Conservation (phyloP, 2,113 vertebrate species). For the Cryptomyrus ogoouensis region DNA sequence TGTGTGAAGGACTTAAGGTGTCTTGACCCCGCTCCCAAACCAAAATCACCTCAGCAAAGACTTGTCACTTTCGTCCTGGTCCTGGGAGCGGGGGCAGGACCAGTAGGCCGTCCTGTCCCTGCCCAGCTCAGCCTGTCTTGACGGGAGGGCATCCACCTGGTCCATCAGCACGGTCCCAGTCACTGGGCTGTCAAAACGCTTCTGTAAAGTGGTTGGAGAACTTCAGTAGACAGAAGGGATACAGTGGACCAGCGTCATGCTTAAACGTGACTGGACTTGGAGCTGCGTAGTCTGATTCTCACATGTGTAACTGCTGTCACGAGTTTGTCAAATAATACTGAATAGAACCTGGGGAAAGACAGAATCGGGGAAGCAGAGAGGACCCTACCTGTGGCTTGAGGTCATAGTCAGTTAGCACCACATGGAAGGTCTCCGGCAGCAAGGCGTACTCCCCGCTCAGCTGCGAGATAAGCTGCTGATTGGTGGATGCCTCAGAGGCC, state of each 20-base stretch:
- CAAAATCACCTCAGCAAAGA: constrained; percentile 57
- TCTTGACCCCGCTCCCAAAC: background rate
- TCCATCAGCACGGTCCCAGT: constrained; percentile 47
- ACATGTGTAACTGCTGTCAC: background rate
- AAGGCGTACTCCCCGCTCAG: constrained; percentile 56
- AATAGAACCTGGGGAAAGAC: background rate
- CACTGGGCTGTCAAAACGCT: constrained; percentile 58
- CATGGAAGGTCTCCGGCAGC: constrained; percentile 56
- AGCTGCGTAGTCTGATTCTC: background rate
- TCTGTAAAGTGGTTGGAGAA: constrained; percentile 34
- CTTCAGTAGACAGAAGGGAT: background rate
- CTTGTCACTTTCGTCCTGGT: constrained; percentile 37
- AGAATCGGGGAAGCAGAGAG: background rate
- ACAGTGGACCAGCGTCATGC: background rate
- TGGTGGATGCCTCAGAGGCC: constrained; percentile 34
- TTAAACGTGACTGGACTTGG: background rate
- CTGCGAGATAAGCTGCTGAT: constrained; percentile 48
- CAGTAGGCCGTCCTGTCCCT: constrained; percentile 41
- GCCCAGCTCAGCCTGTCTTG: constrained; percentile 54
- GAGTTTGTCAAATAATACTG: background rate
- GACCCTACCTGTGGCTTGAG: constrained; percentile 51
- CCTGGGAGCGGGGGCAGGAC: constrained; percentile 39
- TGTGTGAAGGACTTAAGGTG: background rate
- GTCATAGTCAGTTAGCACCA: constrained; percentile 67
- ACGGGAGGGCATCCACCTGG: constrained; percentile 61